Percentiles rank a stretch among this genome's conserved stretches.
phyloP scores from a whole-genome alignment of 2,888 invertebrate genomes.

The Drosophila kanekoi region DNA sequence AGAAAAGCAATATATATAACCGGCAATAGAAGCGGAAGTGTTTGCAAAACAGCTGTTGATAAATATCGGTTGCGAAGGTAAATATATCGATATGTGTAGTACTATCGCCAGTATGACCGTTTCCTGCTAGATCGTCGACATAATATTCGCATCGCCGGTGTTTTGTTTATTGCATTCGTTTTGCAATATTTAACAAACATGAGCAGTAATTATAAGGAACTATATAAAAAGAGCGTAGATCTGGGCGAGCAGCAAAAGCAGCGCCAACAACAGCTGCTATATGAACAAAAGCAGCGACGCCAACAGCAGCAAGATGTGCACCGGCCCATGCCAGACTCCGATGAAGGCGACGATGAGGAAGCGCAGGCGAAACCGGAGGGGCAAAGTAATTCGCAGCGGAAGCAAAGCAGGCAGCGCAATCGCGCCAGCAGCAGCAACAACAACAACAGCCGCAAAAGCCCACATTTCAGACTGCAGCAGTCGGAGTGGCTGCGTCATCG shows the following conservation, averaged over 20 bases:
- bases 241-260: slow-evolving; percentile 67
- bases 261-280: slow-evolving; percentile 74
- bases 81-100: slow-evolving; percentile 21
- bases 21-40: slow-evolving; percentile 8
- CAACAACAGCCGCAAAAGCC: slow-evolving; percentile 19
- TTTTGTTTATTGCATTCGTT: slow-evolving; percentile 20
- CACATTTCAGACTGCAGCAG: slow-evolving; percentile 89
- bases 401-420: slow-evolving; percentile 19
- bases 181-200: slow-evolving; percentile 22
- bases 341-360: slow-evolving; percentile 14
- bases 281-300: slow-evolving; percentile 81
- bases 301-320: slow-evolving; percentile 71
- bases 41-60: slow-evolving; percentile 24
- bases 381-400: slow-evolving; percentile 20
- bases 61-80: neutral
- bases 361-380: slow-evolving; percentile 1
- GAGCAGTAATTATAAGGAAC: slow-evolving; percentile 58
- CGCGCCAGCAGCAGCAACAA: slow-evolving; percentile 35
- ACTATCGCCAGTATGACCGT: slow-evolving; percentile 16
- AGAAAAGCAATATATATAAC: slow-evolving; percentile 2
- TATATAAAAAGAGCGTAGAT: slow-evolving; percentile 60
- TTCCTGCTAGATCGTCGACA: neutral
- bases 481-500: slow-evolving; percentile 97
- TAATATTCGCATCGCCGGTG: slow-evolving; percentile 16
- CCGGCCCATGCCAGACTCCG: slow-evolving; percentile 36